Evolutionary conservation across 2,797 vertebrate genomes (phyloP), one percentile per base, ranked within the genome.

Genomic region (Diglossa cyanea): DNA sequence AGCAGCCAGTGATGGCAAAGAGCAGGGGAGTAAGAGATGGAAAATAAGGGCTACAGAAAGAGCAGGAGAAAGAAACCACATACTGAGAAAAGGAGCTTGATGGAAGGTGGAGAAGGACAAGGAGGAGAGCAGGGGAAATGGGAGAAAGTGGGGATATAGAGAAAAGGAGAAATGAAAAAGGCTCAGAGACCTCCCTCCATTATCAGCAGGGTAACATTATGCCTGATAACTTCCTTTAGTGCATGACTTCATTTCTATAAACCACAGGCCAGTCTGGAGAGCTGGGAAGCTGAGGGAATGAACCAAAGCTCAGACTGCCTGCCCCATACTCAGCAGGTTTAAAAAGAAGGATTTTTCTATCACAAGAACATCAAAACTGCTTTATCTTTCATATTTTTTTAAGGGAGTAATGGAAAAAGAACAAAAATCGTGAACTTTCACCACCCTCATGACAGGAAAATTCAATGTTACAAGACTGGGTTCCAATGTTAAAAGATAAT

Each of bases 291-390:
- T 85, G 87, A 95, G 5, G 88, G 68, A 95, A 95, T 77, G 91
- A 94, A 74, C 48, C 87, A 95, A 85, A 91, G 94, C 89, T 93
- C 90, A 94, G 76, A 96, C 90, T 94, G 92, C 76, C 84, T 92
- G 77, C 66, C 80, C 87, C 87, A 37, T 55, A 81, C 80, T 92
- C 86, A 78, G 92, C 26, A 86, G 60, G 57, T 86, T 89, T 95
- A 81, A 95, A 97, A 96, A 89, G 66, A 92, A 94, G 79, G 67
- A 58, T 31, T 90, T 26, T 91, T 95, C 84, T 85, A 30, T 82
- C 79, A 95, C 77, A 62, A 50, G 62, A 84, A 74, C 82, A 92
- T 30, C 33, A 91, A 90, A 95, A 63, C 30, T 75, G 58, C 68
- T 79, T 81, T 73, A 55, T 47, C 16, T 45, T 76, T 86, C 25